Percentiles rank a stretch among this genome's conserved stretches.
Conservation (phyloP, 2,888 invertebrate species). For the Himalopsyche japonica region DNA sequence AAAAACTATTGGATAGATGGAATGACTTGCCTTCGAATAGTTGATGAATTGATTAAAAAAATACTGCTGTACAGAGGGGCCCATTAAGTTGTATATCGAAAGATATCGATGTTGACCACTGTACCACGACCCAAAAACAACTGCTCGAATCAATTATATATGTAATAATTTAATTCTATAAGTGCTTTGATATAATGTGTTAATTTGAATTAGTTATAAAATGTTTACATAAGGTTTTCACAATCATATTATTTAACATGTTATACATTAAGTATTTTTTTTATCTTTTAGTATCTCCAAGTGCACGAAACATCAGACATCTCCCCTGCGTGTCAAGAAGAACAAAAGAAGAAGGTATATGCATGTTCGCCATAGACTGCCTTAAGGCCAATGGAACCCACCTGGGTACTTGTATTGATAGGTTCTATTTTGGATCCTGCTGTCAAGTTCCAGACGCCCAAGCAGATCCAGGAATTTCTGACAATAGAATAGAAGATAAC, state of each 20-base stretch:
- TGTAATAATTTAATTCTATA: too few species aligned
- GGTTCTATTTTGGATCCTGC: conserved; percentile 92
- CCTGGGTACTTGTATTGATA: conserved; percentile 88
- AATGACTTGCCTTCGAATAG: too few species aligned
- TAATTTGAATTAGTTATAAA: too few species aligned
- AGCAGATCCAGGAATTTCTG: conserved; percentile 55
- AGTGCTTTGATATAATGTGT: too few species aligned
- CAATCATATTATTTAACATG: not conserved
- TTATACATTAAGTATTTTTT: conserved; percentile 43
- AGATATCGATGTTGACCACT: too few species aligned
- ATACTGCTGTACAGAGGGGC: too few species aligned
- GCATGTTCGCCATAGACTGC: conserved; percentile 94
- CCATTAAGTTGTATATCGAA: too few species aligned
- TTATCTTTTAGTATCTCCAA: conserved; percentile 68
- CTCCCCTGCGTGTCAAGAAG: conserved; percentile 83
- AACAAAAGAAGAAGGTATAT: conserved; percentile 79
- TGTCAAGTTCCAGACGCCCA: conserved; percentile 71
- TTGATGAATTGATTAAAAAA: too few species aligned
- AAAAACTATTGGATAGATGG: too few species aligned
- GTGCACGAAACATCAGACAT: conserved; percentile 84
- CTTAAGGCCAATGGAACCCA: conserved; percentile 89
- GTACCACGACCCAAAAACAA: too few species aligned
- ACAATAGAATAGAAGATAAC: conserved; percentile 67
- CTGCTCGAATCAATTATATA: too few species aligned
- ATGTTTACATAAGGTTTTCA: too few species aligned